These are phyloP conservation scores for Paguma larvata DNA, from an alignment of 2,797 vertebrate genomes.

Conservation along the genomic window DNA sequence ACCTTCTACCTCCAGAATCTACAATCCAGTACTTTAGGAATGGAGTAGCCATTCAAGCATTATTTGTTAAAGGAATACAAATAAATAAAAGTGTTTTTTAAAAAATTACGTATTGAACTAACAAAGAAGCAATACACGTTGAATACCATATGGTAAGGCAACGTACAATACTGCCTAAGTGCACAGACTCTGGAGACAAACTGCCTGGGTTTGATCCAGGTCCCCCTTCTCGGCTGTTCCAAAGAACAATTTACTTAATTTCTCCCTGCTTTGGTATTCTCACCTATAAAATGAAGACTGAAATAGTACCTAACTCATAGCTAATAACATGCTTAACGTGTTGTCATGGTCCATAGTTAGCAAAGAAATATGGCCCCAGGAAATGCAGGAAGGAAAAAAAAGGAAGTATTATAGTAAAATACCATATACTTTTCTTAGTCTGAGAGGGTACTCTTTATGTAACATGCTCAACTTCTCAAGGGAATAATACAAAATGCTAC, in stretches of 20 bases:
- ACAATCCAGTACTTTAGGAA: not conserved
- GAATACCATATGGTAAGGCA: conserved; percentile 1
- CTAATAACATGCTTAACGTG: conserved; percentile 50
- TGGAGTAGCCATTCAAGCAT: not conserved
- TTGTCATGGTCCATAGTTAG: not conserved
- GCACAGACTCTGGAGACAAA: not conserved
- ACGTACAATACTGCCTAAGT: not conserved
- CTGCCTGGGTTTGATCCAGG: not conserved
- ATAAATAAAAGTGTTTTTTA: not conserved
- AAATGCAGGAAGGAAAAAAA: not conserved
- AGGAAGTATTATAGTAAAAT: not conserved
- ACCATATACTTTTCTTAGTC: not conserved
- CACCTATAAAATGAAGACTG: conserved; percentile 53
- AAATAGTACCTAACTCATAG: conserved; percentile 50
- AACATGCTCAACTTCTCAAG: conserved; percentile 16
- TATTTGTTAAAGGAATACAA: conserved; percentile 34
- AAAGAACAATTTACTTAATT: conserved; percentile 1
- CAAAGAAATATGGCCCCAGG: conserved; percentile 23
- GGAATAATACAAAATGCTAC: conserved; percentile 29
- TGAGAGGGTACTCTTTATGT: conserved; percentile 25
- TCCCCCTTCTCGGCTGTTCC: not conserved
- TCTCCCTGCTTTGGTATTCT: conserved; percentile 56
- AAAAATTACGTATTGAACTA: not conserved
- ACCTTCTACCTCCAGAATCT: conserved; percentile 6
- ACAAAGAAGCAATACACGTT: conserved; percentile 1